Evolutionary conservation across 2,888 invertebrate species (phyloP).

Genomic region (Ptychoptera contaminata): DNA sequence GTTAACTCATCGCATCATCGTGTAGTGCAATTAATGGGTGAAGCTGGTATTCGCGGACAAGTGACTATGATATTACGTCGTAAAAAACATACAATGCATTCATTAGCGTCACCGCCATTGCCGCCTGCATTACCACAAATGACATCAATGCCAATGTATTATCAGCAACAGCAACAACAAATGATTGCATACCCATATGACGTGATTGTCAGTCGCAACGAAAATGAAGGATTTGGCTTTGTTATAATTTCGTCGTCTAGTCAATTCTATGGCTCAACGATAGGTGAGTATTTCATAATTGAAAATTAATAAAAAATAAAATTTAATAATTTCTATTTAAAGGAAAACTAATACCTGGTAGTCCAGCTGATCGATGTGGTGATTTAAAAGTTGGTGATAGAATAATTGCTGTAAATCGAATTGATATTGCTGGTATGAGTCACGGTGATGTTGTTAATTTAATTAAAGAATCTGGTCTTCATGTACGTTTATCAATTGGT

Average conservation of each 20-base stretch:
- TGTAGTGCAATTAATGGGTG: conserved; percentile 84
- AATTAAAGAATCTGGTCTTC: conserved; percentile 89
- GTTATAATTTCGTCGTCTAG: conserved; percentile 94
- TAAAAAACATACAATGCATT: conserved; percentile 20
- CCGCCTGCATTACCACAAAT: conserved; percentile 21
- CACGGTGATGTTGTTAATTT: conserved; percentile 95
- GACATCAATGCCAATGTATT: conserved; percentile 15
- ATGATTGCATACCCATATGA: conserved; percentile 54
- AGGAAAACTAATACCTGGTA: conserved; percentile 89
- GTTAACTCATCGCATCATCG: conserved; percentile 70
- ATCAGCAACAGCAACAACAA: conserved; percentile 1
- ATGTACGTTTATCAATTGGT: conserved; percentile 69
- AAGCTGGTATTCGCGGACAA: conserved; percentile 72
- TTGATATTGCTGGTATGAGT: conserved; percentile 77
- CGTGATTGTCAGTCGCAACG: conserved; percentile 76
- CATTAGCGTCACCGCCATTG: conserved; percentile 15
- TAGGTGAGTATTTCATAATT: conserved; percentile 38
- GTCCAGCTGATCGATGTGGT: conserved; percentile 89
- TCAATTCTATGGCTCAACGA: conserved; percentile 59
- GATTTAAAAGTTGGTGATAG: conserved; percentile 85
- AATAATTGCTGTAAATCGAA: conserved; percentile 87
- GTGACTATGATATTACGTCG: conserved; percentile 66
- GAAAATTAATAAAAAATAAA: conserved; percentile 3
- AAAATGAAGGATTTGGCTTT: conserved; percentile 96
- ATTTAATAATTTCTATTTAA: conserved; percentile 12